Evolutionary conservation across 64 coral and sea anemone genomes (phyloP).

Genomic region (Platygyra sinensis): DNA sequence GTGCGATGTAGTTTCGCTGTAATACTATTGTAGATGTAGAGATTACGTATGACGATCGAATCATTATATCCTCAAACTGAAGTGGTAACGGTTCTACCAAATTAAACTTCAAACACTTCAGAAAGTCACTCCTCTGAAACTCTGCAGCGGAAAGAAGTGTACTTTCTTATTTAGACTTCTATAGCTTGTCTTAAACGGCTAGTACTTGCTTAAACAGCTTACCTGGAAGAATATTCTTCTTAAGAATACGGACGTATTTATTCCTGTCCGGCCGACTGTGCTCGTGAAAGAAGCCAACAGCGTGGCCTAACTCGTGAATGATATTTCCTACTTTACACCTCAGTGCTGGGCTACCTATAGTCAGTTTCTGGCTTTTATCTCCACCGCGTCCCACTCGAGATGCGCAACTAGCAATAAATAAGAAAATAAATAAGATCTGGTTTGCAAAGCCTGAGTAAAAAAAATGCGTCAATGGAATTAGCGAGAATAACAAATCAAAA

Average conservation of each 20-base stretch:
- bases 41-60: too few species aligned
- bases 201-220: neutral
- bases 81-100: too few species aligned
- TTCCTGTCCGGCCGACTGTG: constrained; percentile 78
- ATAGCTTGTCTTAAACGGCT: too few species aligned
- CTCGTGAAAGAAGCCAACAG: constrained; percentile 87
- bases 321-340: constrained; percentile 84
- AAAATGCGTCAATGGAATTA: too few species aligned
- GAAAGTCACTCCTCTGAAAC: too few species aligned
- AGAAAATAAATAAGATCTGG: too few species aligned
- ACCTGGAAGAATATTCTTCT: constrained; percentile 85
- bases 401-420: constrained; percentile 35
- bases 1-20: too few species aligned
- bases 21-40: too few species aligned
- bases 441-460: too few species aligned
- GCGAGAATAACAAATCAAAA: too few species aligned
- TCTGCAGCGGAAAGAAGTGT: neutral
- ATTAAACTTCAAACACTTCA: too few species aligned
- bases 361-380: constrained; percentile 56
- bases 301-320: constrained; percentile 81
- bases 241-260: constrained; percentile 46
- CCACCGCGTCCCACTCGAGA: constrained; percentile 72
- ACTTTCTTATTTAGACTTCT: neutral
- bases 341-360: constrained; percentile 42
- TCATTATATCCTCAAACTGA: too few species aligned